Conservation (phyloP, 2,888 invertebrate genomes). For the Apeira syringaria region DNA sequence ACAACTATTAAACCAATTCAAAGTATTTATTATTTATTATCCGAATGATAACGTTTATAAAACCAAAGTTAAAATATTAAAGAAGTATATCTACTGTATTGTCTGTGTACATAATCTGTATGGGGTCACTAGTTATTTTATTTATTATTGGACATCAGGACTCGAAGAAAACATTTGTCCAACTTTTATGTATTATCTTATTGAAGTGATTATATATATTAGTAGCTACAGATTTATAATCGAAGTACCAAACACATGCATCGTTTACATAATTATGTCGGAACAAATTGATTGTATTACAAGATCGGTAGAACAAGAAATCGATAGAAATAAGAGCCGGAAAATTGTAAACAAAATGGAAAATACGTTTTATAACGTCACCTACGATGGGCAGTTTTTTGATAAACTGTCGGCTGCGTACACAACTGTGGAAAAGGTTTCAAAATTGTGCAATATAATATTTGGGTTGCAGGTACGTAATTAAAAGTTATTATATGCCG, state of each 20-base stretch:
- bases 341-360: neutral
- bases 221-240: conserved; percentile 8
- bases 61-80: neutral
- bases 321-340: neutral
- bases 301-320: conserved; percentile 8
- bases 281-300: conserved; percentile 14
- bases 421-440: conserved; percentile 35
- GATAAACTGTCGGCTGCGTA: conserved; percentile 43
- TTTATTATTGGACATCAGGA: neutral
- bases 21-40: conserved; percentile 9
- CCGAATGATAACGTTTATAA: conserved; percentile 2
- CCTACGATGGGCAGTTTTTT: conserved; percentile 10
- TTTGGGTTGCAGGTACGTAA: conserved; percentile 31
- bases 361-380: neutral
- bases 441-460: conserved; percentile 35
- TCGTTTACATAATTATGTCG: conserved; percentile 3
- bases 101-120: neutral
- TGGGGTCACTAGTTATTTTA: neutral
- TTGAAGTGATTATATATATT: neutral
- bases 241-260: conserved; percentile 9
- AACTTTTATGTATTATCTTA: neutral
- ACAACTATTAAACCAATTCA: conserved; percentile 1
- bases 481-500: neutral
- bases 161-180: neutral
- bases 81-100: conserved; percentile 2